Conservation (phyloP, 2,888 invertebrate species). For the Clusia tigrina region DNA sequence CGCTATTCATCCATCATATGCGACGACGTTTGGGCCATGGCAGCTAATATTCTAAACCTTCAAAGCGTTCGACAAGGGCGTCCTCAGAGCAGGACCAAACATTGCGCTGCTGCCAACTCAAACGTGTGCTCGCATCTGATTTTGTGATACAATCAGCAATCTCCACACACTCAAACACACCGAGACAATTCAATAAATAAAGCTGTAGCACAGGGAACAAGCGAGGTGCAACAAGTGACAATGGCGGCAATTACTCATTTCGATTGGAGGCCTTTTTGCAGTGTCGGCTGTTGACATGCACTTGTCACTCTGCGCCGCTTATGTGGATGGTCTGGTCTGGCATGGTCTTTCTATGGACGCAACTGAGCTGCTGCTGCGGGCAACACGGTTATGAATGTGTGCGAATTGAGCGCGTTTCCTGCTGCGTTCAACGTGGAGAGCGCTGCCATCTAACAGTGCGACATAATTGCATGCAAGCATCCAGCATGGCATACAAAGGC, state of each 20-base stretch:
- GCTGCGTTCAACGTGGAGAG: neutral
- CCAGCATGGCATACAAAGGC: neutral
- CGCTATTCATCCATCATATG: too few relatives aligned
- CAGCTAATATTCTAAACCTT: too few relatives aligned
- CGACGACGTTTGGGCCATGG: too few relatives aligned
- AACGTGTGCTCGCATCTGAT: slow-evolving; percentile 6
- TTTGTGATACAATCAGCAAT: neutral
- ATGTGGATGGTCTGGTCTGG: too few relatives aligned
- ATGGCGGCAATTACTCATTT: slow-evolving; percentile 49
- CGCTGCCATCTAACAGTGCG: too few relatives aligned
- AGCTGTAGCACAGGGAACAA: neutral
- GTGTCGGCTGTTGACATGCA: neutral
- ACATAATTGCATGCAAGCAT: neutral
- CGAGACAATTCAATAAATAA: neutral
- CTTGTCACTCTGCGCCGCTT: slow-evolving; percentile 5
- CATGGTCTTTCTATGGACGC: too few relatives aligned
- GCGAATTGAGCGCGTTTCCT: neutral
- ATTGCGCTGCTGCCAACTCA: too few relatives aligned
- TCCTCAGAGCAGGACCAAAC: too few relatives aligned
- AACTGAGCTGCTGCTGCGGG: neutral
- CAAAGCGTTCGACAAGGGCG: neutral
- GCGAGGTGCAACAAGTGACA: slow-evolving; percentile 38
- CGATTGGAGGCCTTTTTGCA: slow-evolving; percentile 14
- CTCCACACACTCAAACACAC: too few relatives aligned
- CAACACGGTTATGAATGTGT: neutral